phyloP scores from a whole-genome alignment of 2,797 vertebrate species.

The Anguilla megastoma region DNA sequence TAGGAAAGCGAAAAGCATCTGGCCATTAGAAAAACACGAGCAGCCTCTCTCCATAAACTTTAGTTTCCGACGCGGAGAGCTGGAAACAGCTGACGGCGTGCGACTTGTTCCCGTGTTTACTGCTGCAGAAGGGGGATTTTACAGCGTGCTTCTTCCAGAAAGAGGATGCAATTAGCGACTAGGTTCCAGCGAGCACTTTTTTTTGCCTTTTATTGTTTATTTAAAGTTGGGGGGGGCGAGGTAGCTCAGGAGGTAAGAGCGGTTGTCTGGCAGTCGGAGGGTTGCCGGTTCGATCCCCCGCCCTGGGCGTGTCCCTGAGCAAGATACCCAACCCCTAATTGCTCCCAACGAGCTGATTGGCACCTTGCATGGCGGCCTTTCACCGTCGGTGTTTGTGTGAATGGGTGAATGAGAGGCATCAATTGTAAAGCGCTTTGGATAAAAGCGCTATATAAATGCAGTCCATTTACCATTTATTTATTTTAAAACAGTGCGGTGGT shows the following conservation, averaged over 20 bases:
- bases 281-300: too few species aligned
- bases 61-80: neutral
- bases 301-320: too few species aligned
- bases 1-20: neutral
- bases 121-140: slow-evolving; percentile 45
- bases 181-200: slow-evolving; percentile 43
- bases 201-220: slow-evolving; percentile 28
- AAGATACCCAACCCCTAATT: too few species aligned
- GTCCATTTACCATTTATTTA: neutral
- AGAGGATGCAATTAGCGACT: slow-evolving; percentile 38
- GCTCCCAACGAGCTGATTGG: too few species aligned
- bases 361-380: too few species aligned
- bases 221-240: too few species aligned
- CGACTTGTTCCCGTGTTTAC: neutral
- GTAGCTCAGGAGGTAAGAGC: too few species aligned
- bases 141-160: slow-evolving; percentile 28
- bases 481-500: neutral
- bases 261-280: too few species aligned
- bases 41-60: neutral
- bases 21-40: neutral
- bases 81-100: neutral
- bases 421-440: too few species aligned
- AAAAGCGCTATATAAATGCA: too few species aligned
- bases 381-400: too few species aligned
- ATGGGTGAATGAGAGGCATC: too few species aligned